phyloP scores from a whole-genome alignment of 2,797 vertebrate genomes.

The Okamejei kenojei region DNA sequence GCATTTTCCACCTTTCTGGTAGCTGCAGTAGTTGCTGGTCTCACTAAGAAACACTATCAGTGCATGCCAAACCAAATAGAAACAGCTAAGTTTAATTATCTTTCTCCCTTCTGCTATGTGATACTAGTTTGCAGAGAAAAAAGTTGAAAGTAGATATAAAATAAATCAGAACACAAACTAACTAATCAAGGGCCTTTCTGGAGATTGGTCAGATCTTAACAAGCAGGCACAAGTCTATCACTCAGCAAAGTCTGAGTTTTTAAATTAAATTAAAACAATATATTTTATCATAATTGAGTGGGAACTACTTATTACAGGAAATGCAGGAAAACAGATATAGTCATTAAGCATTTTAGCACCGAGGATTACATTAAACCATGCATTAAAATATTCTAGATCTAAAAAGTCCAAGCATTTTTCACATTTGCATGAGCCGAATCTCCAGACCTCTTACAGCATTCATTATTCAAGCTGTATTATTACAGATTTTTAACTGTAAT shows the following conservation, averaged over 20 bases:
- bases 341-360: background rate
- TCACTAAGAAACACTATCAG: background rate
- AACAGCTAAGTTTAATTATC: background rate
- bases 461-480: constrained; percentile 25
- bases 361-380: background rate
- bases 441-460: constrained; percentile 29
- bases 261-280: background rate
- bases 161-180: background rate
- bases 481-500: constrained; percentile 32
- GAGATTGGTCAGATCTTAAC: background rate
- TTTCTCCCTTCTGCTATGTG: background rate
- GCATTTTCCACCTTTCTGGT: background rate
- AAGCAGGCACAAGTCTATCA: background rate
- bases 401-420: constrained; percentile 22
- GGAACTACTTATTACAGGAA: background rate
- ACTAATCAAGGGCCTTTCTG: background rate
- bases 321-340: background rate
- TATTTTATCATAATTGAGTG: background rate
- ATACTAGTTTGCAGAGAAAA: background rate
- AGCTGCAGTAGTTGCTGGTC: background rate
- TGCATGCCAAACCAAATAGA: background rate
- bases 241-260: background rate
- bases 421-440: background rate
- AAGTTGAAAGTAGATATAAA: background rate
- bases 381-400: constrained; percentile 7